phyloP scores from a whole-genome alignment of 2,888 invertebrate genomes.

The Sussaba pulchella region DNA sequence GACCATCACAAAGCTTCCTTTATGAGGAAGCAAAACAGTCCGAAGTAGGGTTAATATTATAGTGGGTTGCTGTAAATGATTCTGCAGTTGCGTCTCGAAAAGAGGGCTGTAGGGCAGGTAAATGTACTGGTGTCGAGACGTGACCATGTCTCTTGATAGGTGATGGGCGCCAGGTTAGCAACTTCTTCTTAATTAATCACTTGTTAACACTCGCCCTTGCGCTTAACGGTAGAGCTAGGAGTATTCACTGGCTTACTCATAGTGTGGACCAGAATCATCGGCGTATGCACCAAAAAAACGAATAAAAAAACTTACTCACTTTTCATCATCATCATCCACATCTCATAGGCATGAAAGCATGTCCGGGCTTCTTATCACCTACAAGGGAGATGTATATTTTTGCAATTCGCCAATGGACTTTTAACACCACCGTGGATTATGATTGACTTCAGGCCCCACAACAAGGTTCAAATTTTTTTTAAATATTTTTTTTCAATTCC shows the following conservation, averaged over 20 bases:
- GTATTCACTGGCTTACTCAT: constrained; percentile 43
- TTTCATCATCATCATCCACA: constrained; percentile 43
- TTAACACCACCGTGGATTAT: constrained; percentile 34
- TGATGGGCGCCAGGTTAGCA: constrained; percentile 54
- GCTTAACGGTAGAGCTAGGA: constrained; percentile 58
- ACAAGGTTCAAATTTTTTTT: too few species aligned
- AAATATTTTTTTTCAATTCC: too few species aligned
- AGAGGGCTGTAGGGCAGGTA: too few species aligned
- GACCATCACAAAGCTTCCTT: too few species aligned
- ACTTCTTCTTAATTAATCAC: constrained; percentile 71
- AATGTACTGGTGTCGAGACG: too few species aligned
- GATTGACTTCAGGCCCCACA: not conserved
- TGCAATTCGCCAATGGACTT: not conserved
- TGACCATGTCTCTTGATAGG: too few species aligned
- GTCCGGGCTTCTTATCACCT: constrained; percentile 33
- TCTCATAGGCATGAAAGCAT: constrained; percentile 22
- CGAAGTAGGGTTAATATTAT: too few species aligned
- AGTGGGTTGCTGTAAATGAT: too few species aligned
- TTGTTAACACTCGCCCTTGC: constrained; percentile 64
- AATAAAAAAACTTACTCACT: constrained; percentile 57
- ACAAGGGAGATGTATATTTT: constrained; percentile 23
- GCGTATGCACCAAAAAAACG: constrained; percentile 40
- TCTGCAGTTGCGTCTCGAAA: too few species aligned
- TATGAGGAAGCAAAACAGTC: too few species aligned
- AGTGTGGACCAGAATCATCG: constrained; percentile 7